These are phyloP conservation scores for Clarias platycephalus DNA, from an alignment of 2,797 vertebrate species.

Conservation along the genomic window DNA sequence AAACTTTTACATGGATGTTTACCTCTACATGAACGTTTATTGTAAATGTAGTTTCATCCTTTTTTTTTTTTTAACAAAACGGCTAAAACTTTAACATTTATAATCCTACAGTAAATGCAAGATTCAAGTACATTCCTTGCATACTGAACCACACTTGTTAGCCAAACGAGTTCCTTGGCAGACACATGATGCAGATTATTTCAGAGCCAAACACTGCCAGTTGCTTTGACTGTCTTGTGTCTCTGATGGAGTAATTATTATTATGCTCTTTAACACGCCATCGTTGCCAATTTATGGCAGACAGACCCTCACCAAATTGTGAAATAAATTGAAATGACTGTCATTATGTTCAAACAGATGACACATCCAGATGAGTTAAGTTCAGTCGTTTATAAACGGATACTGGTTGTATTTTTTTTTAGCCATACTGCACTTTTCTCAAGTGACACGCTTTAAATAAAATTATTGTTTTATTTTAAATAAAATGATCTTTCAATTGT, in stretches of 20 bases:
- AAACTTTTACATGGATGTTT: background rate
- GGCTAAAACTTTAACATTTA: too few relatives aligned
- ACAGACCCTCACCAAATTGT: background rate
- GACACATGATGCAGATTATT: too few relatives aligned
- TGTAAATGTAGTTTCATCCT: too few relatives aligned
- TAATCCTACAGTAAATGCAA: background rate
- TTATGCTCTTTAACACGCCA: background rate
- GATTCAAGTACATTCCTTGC: background rate
- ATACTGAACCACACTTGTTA: background rate
- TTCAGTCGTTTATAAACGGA: background rate
- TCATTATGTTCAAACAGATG: constrained; percentile 18
- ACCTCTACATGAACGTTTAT: too few relatives aligned
- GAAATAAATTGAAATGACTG: constrained; percentile 14
- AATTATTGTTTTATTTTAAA: background rate
- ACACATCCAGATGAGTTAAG: constrained; percentile 19
- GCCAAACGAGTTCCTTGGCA: background rate
- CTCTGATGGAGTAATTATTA: constrained; percentile 12
- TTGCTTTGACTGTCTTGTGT: background rate
- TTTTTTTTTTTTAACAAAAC: too few relatives aligned
- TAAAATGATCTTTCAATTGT: constrained; percentile 1
- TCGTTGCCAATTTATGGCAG: background rate
- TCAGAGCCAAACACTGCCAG: background rate
- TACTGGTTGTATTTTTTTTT: background rate
- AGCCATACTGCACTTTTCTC: background rate
- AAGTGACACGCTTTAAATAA: background rate